Evolutionary conservation across 2,888 invertebrate species (phyloP).

Genomic region (Coleophora deauratella): DNA sequence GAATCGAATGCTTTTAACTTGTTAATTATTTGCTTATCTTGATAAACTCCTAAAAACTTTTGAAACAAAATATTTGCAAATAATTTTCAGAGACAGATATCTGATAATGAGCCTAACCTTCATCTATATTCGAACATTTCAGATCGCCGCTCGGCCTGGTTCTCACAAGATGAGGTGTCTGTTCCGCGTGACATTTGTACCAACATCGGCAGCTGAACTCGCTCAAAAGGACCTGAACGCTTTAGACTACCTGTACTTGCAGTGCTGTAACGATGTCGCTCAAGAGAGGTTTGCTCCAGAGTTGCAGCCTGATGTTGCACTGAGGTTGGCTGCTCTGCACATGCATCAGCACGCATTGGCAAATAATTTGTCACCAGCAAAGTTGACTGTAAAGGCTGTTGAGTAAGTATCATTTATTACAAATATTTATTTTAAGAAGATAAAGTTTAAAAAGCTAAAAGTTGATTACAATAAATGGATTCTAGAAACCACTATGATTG

Average conservation of each 20-base stretch:
- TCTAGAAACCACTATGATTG: too few species aligned
- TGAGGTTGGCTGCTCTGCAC: constrained; percentile 90
- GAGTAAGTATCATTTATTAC: constrained; percentile 84
- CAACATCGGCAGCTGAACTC: constrained; percentile 87
- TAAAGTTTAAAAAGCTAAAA: too few species aligned
- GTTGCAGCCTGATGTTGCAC: constrained; percentile 86
- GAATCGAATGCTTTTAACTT: too few species aligned
- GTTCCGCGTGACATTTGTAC: constrained; percentile 92
- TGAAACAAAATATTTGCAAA: not conserved
- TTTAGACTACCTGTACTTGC: constrained; percentile 91
- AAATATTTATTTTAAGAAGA: too few species aligned
- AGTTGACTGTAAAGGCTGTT: constrained; percentile 88
- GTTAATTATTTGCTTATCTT: too few species aligned
- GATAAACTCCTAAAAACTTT: too few species aligned
- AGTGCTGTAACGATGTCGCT: constrained; percentile 95
- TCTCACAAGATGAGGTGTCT: constrained; percentile 92
- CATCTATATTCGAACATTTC: constrained; percentile 19
- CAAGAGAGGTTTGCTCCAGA: constrained; percentile 94
- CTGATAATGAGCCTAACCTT: too few species aligned
- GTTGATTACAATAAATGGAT: too few species aligned
- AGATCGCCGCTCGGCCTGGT: constrained; percentile 93
- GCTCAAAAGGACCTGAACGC: constrained; percentile 89
- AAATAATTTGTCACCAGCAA: constrained; percentile 84
- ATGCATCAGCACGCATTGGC: constrained; percentile 92
- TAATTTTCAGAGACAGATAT: too few species aligned